Evolutionary conservation across 2,888 invertebrate genomes (phyloP), one percentile per base, ranked within the genome.

Genomic region (Ornithoptera alexandrae): DNA sequence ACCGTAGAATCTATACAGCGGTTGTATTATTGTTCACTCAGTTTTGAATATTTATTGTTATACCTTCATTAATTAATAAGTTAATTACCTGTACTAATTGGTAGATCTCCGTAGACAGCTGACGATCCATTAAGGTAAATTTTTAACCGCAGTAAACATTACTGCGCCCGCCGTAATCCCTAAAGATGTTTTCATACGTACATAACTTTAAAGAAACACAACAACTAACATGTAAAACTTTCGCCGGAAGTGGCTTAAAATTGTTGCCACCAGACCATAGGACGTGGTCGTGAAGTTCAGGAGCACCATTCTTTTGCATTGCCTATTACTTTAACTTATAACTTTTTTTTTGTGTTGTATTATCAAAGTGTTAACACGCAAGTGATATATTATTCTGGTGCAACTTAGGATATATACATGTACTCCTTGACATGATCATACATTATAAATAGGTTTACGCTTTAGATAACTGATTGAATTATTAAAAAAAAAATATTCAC

Each of bases 161-260:
- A 15, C 46, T 24, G 56, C 62, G 36, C 56, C 30, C 58, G 24
- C 58, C 62, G 58, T 62, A 50, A 30, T 30, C 22, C 59, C 66
- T 69, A 73, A 71, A 69, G 67, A 62, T 70, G 69, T 72, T 67
- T 71, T 72, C 68, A 73, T 71, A 30, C 58, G 58, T 58, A 58
- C 67, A 68, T 69, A 73, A 69, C 68, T 71, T 68, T 68, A 74
- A 73, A 69, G 62, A 71, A 72, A 72, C 65, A 62, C 56, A 71
- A 65, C 68, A n/a, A 58, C 71, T 46, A 4, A 63, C 66, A 53
- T 59, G 50, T 66, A 30, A 61, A 72, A 73, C 56, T 71, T 71
- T 36, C 56, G 36, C 7, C 39, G 42, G 62, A 63, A 62, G 68
- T 18, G 58, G 62, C 68, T 68, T 63, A 46, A 63, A 62, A 50